These are phyloP conservation scores for Gracilinanus agilis DNA, from an alignment of 2,113 vertebrate species.

Conservation along the genomic window DNA sequence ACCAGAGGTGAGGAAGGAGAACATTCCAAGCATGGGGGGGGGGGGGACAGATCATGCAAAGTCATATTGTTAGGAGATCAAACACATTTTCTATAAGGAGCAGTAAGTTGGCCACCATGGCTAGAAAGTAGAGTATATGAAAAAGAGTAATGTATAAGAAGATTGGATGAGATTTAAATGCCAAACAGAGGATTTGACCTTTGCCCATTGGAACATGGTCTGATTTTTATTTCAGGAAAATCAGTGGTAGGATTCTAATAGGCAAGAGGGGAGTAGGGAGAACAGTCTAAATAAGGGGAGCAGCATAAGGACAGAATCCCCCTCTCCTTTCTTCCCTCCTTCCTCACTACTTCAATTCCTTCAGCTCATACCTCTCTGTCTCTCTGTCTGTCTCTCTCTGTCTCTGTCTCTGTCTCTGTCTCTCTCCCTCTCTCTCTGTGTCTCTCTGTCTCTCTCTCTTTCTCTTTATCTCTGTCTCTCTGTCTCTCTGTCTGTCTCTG, in stretches of 20 bases:
- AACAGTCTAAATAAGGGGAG: neutral
- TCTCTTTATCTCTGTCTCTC: too few species aligned
- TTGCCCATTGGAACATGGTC: neutral
- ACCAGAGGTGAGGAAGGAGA: neutral
- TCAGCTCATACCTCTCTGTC: too few species aligned
- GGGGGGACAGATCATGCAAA: neutral
- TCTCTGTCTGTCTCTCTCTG: too few species aligned
- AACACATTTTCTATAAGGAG: neutral
- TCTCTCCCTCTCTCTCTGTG: too few species aligned
- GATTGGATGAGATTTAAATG: neutral
- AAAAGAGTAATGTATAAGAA: neutral
- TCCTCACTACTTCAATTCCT: too few species aligned
- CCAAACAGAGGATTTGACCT: neutral
- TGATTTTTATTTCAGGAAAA: neutral
- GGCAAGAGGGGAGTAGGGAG: neutral
- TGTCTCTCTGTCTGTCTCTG: too few species aligned
- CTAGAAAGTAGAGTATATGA: neutral
- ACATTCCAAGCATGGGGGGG: too few species aligned
- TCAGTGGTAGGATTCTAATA: neutral
- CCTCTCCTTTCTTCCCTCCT: too few species aligned
- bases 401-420: too few species aligned
- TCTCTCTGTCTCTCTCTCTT: too few species aligned
- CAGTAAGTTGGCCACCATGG: neutral
- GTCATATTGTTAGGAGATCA: neutral
- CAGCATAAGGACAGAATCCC: neutral